Evolutionary conservation across 2,888 invertebrate genomes (phyloP).

Genomic region (Drosophila acutilabella): DNA sequence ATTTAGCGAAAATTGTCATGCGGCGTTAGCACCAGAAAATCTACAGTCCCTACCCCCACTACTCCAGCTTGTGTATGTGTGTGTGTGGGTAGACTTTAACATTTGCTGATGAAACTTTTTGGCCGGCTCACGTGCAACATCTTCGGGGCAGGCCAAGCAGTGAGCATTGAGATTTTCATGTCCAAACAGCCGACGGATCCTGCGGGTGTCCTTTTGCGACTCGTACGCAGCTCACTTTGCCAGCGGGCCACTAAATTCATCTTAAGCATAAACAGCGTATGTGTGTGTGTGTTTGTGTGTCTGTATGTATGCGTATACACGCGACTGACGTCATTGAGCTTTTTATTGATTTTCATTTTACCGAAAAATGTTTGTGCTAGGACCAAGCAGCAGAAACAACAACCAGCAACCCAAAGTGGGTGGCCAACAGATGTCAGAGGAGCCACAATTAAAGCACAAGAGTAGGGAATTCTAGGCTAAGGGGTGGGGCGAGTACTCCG

Average conservation of each 20-base stretch:
- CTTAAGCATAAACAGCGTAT: slow-evolving; percentile 36
- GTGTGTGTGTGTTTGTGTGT: background rate
- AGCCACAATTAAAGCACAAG: slow-evolving; percentile 32
- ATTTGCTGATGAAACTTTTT: slow-evolving; percentile 34
- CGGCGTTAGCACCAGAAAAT: slow-evolving; percentile 31
- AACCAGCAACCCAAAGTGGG: slow-evolving; percentile 34
- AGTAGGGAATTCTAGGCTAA: background rate
- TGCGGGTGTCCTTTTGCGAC: slow-evolving; percentile 46
- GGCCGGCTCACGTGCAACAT: slow-evolving; percentile 66
- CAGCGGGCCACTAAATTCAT: slow-evolving; percentile 40
- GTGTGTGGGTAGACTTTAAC: slow-evolving; percentile 15
- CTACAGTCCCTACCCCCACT: slow-evolving; percentile 10
- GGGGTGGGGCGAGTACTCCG: background rate
- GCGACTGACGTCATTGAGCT: slow-evolving; percentile 83
- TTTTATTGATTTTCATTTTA: slow-evolving; percentile 82
- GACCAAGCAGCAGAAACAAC: slow-evolving; percentile 24
- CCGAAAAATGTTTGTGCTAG: slow-evolving; percentile 56
- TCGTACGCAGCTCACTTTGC: slow-evolving; percentile 48
- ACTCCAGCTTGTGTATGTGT: background rate
- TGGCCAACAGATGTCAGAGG: slow-evolving; percentile 62
- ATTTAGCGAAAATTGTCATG: slow-evolving; percentile 58
- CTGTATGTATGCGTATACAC: slow-evolving; percentile 44
- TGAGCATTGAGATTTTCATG: slow-evolving; percentile 31
- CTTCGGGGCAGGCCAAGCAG: slow-evolving; percentile 48
- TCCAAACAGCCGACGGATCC: slow-evolving; percentile 33